Base-by-base conservation (phyloP, 2,113 vertebrate genomes). In the Lepus americanus region DNA sequence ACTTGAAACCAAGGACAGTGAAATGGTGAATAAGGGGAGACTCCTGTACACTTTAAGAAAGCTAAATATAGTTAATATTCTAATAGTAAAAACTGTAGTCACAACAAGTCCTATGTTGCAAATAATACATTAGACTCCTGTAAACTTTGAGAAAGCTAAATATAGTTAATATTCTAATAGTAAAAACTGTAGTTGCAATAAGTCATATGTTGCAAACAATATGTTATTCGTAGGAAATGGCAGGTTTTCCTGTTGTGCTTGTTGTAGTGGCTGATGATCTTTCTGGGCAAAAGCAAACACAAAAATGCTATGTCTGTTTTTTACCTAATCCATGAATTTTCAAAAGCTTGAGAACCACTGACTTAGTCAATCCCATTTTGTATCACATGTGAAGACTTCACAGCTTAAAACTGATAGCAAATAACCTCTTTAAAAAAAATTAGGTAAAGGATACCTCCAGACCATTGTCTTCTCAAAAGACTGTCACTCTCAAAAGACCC, bases 351-450 rank as follows among this genome's bases (percentile, higher is more conserved):
- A 39, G 93, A 95, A 87, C 25, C 16, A 74, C 22, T 85, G 8
- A 63, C 61, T 89, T 53, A 86, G 84, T 16, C 3, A 81, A 69
- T 25, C 9, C 36, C 9, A 44, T 78, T 59, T 59, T 19, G 14
- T 59, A 61, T 19, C 61, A 96, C 55, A 87, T 53, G 3, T 92
- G 44, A 87, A 53, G 25, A 94, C 87, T 86, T 8, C 14, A 61
- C 81, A 80, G 55, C n/a, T 81, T 73, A 70, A 92, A 90, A 89
- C 9, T 76, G n/a, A 81, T 2, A 93, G 59, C 31, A 96, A 86
- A 53, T 33, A 61, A 66, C 67, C 13, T 84, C 6, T 77, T 84
- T 70, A 20, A 83, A 89, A 93, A 73, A 73, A 36, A 55, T 17
- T 89, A 77, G 3, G 13, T 72, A 59, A 70, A 20, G 51, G 49